Base-by-base conservation (phyloP, 2,888 invertebrate genomes). In the Drosophila rellima region DNA sequence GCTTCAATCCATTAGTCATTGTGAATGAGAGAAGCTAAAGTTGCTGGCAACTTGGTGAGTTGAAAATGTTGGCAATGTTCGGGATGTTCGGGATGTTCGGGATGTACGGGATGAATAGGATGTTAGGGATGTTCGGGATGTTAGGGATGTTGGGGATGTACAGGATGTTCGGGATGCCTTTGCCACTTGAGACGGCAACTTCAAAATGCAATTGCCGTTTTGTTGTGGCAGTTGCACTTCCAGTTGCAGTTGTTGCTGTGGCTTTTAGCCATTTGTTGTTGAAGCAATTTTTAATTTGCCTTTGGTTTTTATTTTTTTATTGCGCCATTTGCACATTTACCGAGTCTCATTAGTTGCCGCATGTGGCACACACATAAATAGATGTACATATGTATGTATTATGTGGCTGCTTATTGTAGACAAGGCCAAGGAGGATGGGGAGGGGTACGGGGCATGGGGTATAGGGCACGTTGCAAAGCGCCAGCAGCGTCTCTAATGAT, bases 171-270 rank as follows among this genome's bases (percentile, higher is more conserved):
- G 7, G 37, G 37, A 26, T 39, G 18, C 33, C 26, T 44, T 54
- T 54, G 57, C 80, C 77, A 78, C 77, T 78, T 78, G 77, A 78
- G 77, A 80, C 77, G 68, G 62, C 69, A 78, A 78, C 81, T 78
- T 78, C 70, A 78, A 81, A 80, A 81, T 81, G 78, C 80, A 78
- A 78, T 78, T 73, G 74, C 74, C 48, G 31, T 59, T 50, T 31
- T 13, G 47, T 20, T 15, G 33, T 10, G 50, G 57, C 26, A 26
- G 17, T 18, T 33, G 50, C 3, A 2, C 3, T 20, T 20, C 2
- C 20, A 20, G 20, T 20, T 50, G 54, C n/a, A n/a, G n/a, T 55
- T 57, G 63, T 57, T 64, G 67, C 17, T 50, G 67, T 67, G 47
- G 69, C 69, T 68, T 47, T 59, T 73, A 26, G 37, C 35, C 39